Evolutionary conservation across 1,140 invertebrate species (phyloP).

Genomic region (Scaptodrosophila lebanonensis): DNA sequence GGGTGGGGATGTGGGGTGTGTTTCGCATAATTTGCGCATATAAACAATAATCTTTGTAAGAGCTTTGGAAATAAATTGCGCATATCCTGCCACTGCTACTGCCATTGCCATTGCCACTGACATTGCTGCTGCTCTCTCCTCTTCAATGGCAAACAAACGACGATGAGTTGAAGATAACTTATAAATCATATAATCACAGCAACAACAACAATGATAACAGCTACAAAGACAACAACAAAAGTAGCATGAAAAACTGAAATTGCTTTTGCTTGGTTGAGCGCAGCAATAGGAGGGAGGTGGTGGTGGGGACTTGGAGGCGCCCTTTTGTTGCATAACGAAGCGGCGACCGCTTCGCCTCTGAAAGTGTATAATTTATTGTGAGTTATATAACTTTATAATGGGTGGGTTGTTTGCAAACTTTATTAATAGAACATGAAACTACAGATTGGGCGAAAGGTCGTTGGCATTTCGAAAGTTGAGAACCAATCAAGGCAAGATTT

Average conservation of each 20-base stretch:
- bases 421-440: no score
- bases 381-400: constrained; percentile 71
- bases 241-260: constrained; percentile 68
- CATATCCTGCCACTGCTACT: constrained; percentile 26
- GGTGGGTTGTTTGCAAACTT: no score
- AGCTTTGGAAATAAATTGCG: constrained; percentile 59
- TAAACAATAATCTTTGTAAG: constrained; percentile 69
- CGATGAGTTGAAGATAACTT: constrained; percentile 63
- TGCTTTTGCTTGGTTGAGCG: constrained; percentile 42
- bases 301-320: constrained; percentile 1
- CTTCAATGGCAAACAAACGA: constrained; percentile 38
- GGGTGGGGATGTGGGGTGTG: not conserved
- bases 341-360: constrained; percentile 18
- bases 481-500: no score
- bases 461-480: no score
- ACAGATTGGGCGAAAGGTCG: no score
- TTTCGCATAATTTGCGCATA: constrained; percentile 61
- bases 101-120: no score
- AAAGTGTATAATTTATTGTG: constrained; percentile 73
- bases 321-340: constrained; percentile 31
- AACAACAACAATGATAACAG: constrained; percentile 31
- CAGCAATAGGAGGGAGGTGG: not conserved
- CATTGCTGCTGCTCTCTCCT: not conserved
- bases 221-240: constrained; percentile 19
- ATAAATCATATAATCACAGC: constrained; percentile 74